Base-by-base conservation (phyloP, 2,797 vertebrate species). In the Platyrinchus mystaceus region DNA sequence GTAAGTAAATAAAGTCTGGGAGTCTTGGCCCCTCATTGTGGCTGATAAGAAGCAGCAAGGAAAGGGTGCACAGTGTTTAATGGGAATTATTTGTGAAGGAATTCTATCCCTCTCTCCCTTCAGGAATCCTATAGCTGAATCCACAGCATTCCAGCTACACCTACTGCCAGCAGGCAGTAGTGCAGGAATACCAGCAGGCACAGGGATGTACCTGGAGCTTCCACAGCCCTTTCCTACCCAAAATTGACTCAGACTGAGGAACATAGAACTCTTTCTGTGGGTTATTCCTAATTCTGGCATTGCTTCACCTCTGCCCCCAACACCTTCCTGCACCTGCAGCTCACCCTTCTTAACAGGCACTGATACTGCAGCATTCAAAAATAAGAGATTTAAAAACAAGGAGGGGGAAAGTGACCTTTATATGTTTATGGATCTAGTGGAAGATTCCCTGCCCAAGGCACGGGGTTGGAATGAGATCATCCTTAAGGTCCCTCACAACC, bases 101-200 rank as follows among this genome's bases (percentile, higher is more conserved):
- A 49, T 63, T 30, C 32, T 14, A 9, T 0, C 3, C 6, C 0
- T 1, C 5, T 4, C 16, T 32, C 41, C 63, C 24, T 8, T 6
- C 41, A 36, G 44, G 12, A 56, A 39, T 1, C 24, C 55, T 14
- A 36, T 8, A 20, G 36, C 3, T 37, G 52, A 6, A 82, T 69
- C 26, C 30, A 6, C 85, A 81, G 87, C 75, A 60, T 85, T 60
- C 23, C 36, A 59, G 82, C 90, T 86, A 96, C 95, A 84, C 86
- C 97, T 96, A 55, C 90, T 67, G 96, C 60, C 59, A 36, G 91
- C 41, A 90, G 52, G 8, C 47, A 58, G 94, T 36, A 96, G 8
- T 93, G 90, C 92, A 96, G 85, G 47, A 20, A 7, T 23, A 36
- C 10, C 73, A 8, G 53, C 36, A 8, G 11, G 26, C 37, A 18